Percentiles rank a stretch among this genome's conserved stretches.
Conservation (phyloP, 2,113 vertebrate genomes). For the Galbula dea region DNA sequence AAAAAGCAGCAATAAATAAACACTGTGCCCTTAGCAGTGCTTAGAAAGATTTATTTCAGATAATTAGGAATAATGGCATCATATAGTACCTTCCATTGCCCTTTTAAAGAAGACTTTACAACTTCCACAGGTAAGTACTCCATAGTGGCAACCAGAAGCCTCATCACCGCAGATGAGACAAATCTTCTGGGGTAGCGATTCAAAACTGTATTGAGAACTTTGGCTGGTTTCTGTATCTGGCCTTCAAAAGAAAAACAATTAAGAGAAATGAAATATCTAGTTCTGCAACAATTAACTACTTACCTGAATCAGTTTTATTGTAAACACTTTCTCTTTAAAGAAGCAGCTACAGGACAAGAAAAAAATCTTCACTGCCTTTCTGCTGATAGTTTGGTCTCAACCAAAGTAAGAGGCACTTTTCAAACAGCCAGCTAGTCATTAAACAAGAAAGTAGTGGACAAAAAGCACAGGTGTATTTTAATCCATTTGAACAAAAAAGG, state of each 20-base stretch:
- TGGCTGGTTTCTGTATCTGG: slow-evolving; percentile 73
- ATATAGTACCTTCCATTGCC: slow-evolving; percentile 91
- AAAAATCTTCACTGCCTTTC: not conserved
- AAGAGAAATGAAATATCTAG: not conserved
- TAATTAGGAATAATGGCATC: not conserved
- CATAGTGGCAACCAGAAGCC: slow-evolving; percentile 96
- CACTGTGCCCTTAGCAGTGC: not conserved
- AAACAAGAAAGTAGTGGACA: not conserved
- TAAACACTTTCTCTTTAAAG: not conserved
- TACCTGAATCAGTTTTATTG: not conserved
- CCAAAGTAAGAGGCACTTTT: not conserved
- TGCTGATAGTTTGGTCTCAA: not conserved
- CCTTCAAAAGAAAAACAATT: slow-evolving; percentile 65
- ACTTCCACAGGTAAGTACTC: slow-evolving; percentile 95
- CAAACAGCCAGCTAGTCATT: not conserved
- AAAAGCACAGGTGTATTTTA: not conserved
- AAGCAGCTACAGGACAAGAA: not conserved
- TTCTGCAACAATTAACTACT: not conserved
- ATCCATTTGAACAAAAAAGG: not conserved
- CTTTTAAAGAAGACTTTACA: slow-evolving; percentile 99
- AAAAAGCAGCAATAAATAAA: not conserved
- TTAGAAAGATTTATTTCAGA: not conserved
- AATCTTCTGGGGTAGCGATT: slow-evolving; percentile 87
- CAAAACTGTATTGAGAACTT: slow-evolving; percentile 74
- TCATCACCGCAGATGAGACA: slow-evolving; percentile 96